Percentiles rank a stretch among this genome's conserved stretches.
phyloP scores from a whole-genome alignment of 2,888 invertebrate species.

The Erynnis tages region DNA sequence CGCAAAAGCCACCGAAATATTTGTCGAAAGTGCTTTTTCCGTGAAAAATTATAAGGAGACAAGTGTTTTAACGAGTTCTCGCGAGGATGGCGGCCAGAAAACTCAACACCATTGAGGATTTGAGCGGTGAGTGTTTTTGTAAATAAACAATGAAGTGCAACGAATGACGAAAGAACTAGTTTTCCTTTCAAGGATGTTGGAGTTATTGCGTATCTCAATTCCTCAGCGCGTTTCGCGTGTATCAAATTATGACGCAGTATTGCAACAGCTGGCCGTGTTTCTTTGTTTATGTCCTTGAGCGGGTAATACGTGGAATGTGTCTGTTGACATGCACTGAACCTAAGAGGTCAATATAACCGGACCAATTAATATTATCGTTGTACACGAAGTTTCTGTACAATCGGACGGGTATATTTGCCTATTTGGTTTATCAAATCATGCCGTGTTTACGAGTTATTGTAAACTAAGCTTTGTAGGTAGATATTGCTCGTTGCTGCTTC shows the following conservation, averaged over 20 bases:
- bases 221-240: slow-evolving; percentile 14
- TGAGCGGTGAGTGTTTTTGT: slow-evolving; percentile 66
- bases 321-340: slow-evolving; percentile 39
- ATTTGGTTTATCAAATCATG: background rate
- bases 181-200: slow-evolving; percentile 41
- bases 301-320: slow-evolving; percentile 17
- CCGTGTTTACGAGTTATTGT: background rate
- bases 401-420: background rate
- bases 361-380: slow-evolving; percentile 18
- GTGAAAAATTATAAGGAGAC: slow-evolving; percentile 23
- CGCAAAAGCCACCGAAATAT: slow-evolving; percentile 40
- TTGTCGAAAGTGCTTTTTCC: slow-evolving; percentile 39
- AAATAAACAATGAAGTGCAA: slow-evolving; percentile 58
- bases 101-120: slow-evolving; percentile 73
- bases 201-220: slow-evolving; percentile 32
- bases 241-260: slow-evolving; percentile 42
- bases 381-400: slow-evolving; percentile 15
- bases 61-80: slow-evolving; percentile 29
- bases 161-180: slow-evolving; percentile 53
- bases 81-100: slow-evolving; percentile 69
- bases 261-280: slow-evolving; percentile 34
- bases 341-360: slow-evolving; percentile 41
- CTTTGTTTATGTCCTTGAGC: slow-evolving; percentile 25
- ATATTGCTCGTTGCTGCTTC: background rate
- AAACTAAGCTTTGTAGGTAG: background rate